A percentile compares a stretch with the other conserved stretches of the same genome.
Evolutionary conservation across 2,888 invertebrate genomes (phyloP).

Genomic region (Sipunculus nudus): DNA sequence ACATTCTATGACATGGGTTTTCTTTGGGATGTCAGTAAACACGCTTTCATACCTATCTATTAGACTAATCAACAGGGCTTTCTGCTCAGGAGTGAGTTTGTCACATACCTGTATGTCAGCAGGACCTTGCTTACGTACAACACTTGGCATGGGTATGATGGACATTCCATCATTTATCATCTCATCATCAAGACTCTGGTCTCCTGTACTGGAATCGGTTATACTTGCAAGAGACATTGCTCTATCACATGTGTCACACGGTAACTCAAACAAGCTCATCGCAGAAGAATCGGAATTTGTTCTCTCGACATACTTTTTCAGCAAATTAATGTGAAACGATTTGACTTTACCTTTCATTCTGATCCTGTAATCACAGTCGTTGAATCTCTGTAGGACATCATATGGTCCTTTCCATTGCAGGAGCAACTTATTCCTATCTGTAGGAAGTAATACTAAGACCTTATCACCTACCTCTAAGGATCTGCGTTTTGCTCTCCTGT

Average conservation of each 20-base stretch:
- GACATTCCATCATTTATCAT: too few relatives aligned
- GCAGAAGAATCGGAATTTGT: too few relatives aligned
- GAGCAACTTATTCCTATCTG: not conserved
- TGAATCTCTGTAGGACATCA: not conserved
- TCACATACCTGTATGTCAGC: too few relatives aligned
- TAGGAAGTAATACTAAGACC: not conserved
- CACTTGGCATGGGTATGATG: too few relatives aligned
- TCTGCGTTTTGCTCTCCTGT: constrained; percentile 21
- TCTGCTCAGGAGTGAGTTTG: too few relatives aligned
- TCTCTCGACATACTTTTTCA: constrained; percentile 4
- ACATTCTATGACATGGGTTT: not conserved
- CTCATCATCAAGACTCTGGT: too few relatives aligned
- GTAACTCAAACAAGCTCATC: too few relatives aligned
- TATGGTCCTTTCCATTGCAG: constrained; percentile 6
- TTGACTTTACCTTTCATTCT: not conserved
- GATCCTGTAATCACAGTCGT: not conserved
- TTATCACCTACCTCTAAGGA: not conserved
- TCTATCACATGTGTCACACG: too few relatives aligned
- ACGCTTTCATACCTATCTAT: not conserved
- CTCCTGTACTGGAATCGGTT: too few relatives aligned
- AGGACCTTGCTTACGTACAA: too few relatives aligned
- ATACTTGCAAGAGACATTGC: too few relatives aligned
- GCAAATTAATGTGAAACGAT: constrained; percentile 4
- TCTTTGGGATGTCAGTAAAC: not conserved
- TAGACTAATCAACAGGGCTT: too few relatives aligned